Percentiles rank a stretch among this genome's conserved stretches.
These are phyloP conservation scores for Xylota segnis DNA, from an alignment of 2,888 invertebrate genomes.

Conservation along the genomic window DNA sequence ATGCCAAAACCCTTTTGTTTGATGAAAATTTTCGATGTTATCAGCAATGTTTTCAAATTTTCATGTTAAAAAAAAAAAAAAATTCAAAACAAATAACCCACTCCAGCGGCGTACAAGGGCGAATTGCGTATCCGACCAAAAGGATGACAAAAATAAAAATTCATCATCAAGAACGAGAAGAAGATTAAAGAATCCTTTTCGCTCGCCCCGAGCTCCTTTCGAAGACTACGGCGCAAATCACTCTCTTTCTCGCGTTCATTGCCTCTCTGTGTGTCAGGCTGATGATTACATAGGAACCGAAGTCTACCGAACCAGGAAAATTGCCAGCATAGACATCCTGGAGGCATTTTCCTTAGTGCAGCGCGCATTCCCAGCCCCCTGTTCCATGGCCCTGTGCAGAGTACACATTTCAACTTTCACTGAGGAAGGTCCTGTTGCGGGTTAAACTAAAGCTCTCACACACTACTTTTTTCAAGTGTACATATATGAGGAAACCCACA, in stretches of 20 bases:
- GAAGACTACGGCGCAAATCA: slow-evolving; percentile 27
- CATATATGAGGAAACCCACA: slow-evolving; percentile 1
- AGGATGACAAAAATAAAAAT: slow-evolving; percentile 28
- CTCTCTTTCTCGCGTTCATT: neutral
- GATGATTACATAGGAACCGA: slow-evolving; percentile 37
- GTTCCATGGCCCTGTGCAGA: neutral
- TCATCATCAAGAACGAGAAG: slow-evolving; percentile 14
- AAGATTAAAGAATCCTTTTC: slow-evolving; percentile 14
- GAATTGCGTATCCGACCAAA: slow-evolving; percentile 9
- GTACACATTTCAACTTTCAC: slow-evolving; percentile 31
- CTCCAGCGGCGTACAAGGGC: neutral
- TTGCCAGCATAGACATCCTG: slow-evolving; percentile 61
- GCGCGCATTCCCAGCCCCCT: neutral
- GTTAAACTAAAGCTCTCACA: slow-evolving; percentile 43
- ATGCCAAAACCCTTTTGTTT: slow-evolving; percentile 15
- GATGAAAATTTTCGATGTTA: slow-evolving; percentile 30
- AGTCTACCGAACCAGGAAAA: slow-evolving; percentile 41
- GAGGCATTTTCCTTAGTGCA: slow-evolving; percentile 55
- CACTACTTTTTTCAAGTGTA: slow-evolving; percentile 4
- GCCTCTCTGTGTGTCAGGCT: slow-evolving; percentile 16
- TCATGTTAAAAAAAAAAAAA: neutral
- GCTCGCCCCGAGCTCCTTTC: neutral
- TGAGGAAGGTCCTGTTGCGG: slow-evolving; percentile 41
- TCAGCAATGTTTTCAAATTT: slow-evolving; percentile 28
- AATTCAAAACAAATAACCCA: neutral